Base-by-base conservation (phyloP, 2,888 invertebrate genomes). In the Bombyx huttoni region DNA sequence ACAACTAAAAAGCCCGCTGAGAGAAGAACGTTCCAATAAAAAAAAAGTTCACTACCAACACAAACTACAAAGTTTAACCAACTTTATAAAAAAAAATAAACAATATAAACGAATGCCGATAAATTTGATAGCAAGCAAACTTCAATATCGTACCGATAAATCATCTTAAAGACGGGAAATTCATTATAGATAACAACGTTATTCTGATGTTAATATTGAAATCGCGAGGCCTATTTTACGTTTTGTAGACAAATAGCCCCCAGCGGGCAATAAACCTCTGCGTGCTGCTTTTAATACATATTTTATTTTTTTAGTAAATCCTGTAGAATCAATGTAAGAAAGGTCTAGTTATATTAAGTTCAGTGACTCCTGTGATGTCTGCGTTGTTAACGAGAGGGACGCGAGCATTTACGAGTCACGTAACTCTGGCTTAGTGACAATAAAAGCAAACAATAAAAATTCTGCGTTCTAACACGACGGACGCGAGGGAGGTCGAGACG, bases 381-480 rank as follows among this genome's bases (percentile, higher is more conserved):
- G 53, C 13, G 48, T 53, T 57, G 53, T 24, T 56, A 51, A 56
- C 53, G 56, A 51, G 57, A 53, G 56, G 62, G 61, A 58, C 56
- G 56, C 52, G 49, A 58, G 47, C 46, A 45, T 70, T n/a, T 66
- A 71, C 67, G 65, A 63, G 58, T 67, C 58, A 62, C 64, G 63
- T 65, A 68, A 58, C 59, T 68, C 59, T 66, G 62, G 54, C 59
- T 58, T 63, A 58, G 60, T 55, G 64, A 58, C 65, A 64, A 66
- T 69, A 68, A 66, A 73, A 62, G 64, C 61, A 62, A 67, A 64
- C 63, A 64, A 68, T 62, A 62, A 40, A 24, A 40, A 40, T 40
- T 1, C 12, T 40, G 40, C 40, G 40, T 40, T 24, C 24, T 24
- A 6, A 40, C 2, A 7, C 2, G 40, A 40, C 9, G 12, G 40